A percentile compares a stretch with the other conserved stretches of the same genome.
These are phyloP conservation scores for Myiozetetes cayanensis DNA, from an alignment of 2,113 vertebrate species.

Conservation along the genomic window DNA sequence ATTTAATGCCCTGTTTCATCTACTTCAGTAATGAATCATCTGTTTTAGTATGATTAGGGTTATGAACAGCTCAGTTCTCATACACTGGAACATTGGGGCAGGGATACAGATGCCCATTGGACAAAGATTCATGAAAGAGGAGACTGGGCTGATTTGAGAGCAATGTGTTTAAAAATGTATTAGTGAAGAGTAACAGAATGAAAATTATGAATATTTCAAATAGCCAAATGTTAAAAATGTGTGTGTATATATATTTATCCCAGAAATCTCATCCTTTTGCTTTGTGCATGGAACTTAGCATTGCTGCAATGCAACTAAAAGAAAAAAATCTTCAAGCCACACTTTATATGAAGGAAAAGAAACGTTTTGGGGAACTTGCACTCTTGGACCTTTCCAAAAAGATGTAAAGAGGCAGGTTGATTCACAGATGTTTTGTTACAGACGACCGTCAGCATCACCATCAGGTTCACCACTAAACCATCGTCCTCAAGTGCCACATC, in stretches of 20 bases:
- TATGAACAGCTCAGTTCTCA: slow-evolving; percentile 12
- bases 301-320: neutral
- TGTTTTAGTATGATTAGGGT: slow-evolving; percentile 17
- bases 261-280: neutral
- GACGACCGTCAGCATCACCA: neutral
- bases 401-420: neutral
- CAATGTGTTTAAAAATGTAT: neutral
- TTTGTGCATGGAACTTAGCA: neutral
- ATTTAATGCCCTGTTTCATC: slow-evolving; percentile 43
- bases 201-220: slow-evolving; percentile 40
- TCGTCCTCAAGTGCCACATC: neutral
- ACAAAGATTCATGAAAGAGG: slow-evolving; percentile 36
- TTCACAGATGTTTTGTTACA: neutral
- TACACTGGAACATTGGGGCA: slow-evolving; percentile 16
- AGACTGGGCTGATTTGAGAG: neutral
- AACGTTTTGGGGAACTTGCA: neutral
- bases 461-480: neutral
- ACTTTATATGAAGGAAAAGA: neutral
- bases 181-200: neutral
- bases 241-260: neutral
- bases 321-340: neutral
- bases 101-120: slow-evolving; percentile 31
- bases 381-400: neutral
- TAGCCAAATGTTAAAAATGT: neutral
- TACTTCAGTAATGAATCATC: slow-evolving; percentile 32